These are phyloP conservation scores for Copidosoma floridanum DNA, from an alignment of 1,140 invertebrate species.

Conservation along the genomic window DNA sequence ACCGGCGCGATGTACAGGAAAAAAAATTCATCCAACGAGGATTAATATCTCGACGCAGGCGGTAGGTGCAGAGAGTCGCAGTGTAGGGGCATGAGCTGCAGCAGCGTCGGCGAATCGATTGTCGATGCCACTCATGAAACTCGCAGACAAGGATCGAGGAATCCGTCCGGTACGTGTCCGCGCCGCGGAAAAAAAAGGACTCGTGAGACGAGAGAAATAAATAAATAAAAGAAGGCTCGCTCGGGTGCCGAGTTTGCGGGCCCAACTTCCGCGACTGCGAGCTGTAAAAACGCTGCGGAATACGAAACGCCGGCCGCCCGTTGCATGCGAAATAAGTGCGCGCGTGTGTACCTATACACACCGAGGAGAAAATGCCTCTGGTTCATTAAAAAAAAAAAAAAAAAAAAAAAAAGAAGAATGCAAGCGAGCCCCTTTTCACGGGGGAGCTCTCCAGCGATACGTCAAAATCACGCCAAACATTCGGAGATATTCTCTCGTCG, in stretches of 20 bases:
- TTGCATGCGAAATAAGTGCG: constrained; percentile 27
- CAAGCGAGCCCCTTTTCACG: constrained; percentile 3
- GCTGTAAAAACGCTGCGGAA: constrained; percentile 25
- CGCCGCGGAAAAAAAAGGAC: neutral
- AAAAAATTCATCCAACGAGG: no score
- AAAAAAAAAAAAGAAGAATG: constrained; percentile 13
- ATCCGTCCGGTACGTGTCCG: constrained; percentile 9
- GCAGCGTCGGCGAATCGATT: constrained; percentile 6
- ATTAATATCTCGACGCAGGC: no score
- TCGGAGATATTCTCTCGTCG: constrained; percentile 18
- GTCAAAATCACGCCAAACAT: constrained; percentile 28
- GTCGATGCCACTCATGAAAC: constrained; percentile 22
- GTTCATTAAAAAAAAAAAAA: no score
- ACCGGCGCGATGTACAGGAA: no score
- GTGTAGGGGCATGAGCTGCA: no score
- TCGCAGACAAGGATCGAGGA: constrained; percentile 11
- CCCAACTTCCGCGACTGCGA: constrained; percentile 23
- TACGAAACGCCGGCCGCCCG: constrained; percentile 24
- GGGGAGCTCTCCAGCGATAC: constrained; percentile 24
- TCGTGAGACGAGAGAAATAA: neutral
- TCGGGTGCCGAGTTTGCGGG: neutral
- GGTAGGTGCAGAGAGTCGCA: no score
- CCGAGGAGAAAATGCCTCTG: constrained; percentile 11
- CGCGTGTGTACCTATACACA: no score
- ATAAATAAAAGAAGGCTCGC: neutral